Evolutionary conservation across 2,113 vertebrate genomes (phyloP).

Genomic region (Mus pahari): DNA sequence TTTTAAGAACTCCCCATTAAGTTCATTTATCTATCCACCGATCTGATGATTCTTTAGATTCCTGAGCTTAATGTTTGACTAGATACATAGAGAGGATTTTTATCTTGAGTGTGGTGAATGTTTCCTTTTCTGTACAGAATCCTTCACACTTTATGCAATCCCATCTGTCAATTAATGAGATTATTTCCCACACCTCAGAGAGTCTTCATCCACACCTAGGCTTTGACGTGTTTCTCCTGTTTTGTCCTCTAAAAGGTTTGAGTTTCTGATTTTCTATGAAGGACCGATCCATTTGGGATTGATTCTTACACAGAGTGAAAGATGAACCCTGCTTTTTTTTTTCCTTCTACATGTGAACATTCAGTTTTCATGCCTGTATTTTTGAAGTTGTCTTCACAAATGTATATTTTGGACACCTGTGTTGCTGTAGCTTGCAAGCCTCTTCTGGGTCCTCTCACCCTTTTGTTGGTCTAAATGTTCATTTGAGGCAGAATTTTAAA

Average conservation of each 20-base stretch:
- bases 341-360: not conserved
- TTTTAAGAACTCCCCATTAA: not conserved
- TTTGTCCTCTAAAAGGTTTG: not conserved
- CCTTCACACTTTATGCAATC: not conserved
- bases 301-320: not conserved
- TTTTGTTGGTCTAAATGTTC: not conserved
- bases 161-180: not conserved
- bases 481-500: not conserved
- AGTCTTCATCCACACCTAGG: not conserved
- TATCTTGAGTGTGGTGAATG: not conserved
- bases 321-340: no score
- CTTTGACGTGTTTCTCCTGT: not conserved
- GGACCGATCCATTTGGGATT: not conserved
- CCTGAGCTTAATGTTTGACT: not conserved
- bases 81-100: not conserved
- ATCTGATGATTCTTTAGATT: not conserved
- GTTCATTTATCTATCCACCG: not conserved
- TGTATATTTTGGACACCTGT: not conserved
- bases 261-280: not conserved
- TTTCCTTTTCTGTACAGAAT: not conserved
- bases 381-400: not conserved
- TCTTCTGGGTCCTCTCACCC: not conserved
- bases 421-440: not conserved
- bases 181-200: not conserved
- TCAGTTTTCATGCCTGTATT: not conserved